These are phyloP conservation scores for Telmatherina bonti DNA, from an alignment of 2,797 vertebrate species.

Conservation along the genomic window DNA sequence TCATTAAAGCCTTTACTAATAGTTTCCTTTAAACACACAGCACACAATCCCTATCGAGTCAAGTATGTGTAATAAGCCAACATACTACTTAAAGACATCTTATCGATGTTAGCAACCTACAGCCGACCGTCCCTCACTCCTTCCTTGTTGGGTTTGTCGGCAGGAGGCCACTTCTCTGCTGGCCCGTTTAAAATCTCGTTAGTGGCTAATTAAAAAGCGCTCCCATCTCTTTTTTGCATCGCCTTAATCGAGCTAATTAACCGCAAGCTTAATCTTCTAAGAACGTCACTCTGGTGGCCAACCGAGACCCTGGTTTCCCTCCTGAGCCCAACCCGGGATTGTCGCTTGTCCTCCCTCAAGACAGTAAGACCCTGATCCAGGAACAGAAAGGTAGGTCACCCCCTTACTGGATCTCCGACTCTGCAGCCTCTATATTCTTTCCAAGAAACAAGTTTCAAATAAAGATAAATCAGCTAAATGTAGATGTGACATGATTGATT, in stretches of 20 bases:
- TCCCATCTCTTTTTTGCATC: constrained; percentile 78
- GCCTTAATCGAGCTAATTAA: constrained; percentile 84
- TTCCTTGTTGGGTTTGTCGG: constrained; percentile 69
- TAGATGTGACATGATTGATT: constrained; percentile 63
- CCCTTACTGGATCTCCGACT: constrained; percentile 41
- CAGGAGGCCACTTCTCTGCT: constrained; percentile 79
- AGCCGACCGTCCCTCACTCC: constrained; percentile 62
- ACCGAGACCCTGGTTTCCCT: constrained; percentile 69
- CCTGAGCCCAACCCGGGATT: constrained; percentile 70
- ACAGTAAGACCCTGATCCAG: constrained; percentile 68
- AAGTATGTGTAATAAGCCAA: neutral
- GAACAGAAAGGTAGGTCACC: constrained; percentile 74
- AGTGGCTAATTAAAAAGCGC: constrained; percentile 84
- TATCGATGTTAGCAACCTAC: constrained; percentile 52
- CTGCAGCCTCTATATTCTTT: constrained; percentile 53
- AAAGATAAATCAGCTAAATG: constrained; percentile 63
- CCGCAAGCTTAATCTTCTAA: constrained; percentile 81
- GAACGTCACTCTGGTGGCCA: constrained; percentile 76
- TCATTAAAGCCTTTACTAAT: neutral
- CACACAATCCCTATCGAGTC: neutral
- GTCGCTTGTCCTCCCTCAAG: constrained; percentile 72
- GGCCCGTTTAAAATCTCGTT: constrained; percentile 86
- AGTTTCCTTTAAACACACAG: constrained; percentile 1
- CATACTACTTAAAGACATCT: constrained; percentile 16
- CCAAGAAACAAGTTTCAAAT: constrained; percentile 62